phyloP scores from a whole-genome alignment of 2,888 invertebrate species.

The Zonitis immaculata region DNA sequence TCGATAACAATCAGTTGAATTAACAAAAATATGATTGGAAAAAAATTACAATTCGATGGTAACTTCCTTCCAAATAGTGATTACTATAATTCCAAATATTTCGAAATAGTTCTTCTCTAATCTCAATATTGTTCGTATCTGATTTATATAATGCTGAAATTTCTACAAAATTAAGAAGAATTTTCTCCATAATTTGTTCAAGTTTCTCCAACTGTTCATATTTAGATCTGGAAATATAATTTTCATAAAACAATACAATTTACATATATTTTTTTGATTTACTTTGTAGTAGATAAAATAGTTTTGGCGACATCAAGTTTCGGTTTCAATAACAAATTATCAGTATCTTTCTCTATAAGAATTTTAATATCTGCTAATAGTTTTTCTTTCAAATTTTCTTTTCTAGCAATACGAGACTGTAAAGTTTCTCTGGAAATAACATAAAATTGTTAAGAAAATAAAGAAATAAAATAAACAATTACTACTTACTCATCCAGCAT shows the following conservation, averaged over 20 bases:
- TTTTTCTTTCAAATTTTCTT: background rate
- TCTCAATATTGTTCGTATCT: slow-evolving; percentile 25
- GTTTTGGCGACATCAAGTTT: slow-evolving; percentile 22
- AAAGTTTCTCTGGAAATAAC: background rate
- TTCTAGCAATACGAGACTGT: background rate
- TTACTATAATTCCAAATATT: slow-evolving; percentile 24
- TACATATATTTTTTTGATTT: too few species aligned
- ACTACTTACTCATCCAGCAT: background rate
- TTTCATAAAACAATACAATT: too few species aligned
- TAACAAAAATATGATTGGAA: too few species aligned
- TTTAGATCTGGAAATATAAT: slow-evolving; percentile 15
- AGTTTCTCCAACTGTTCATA: slow-evolving; percentile 17
- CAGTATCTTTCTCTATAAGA: slow-evolving; percentile 18
- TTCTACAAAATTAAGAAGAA: slow-evolving; percentile 20
- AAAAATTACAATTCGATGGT: slow-evolving; percentile 24
- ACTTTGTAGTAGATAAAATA: too few species aligned
- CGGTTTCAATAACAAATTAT: slow-evolving; percentile 22
- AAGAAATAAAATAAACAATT: too few species aligned
- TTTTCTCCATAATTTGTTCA: slow-evolving; percentile 18
- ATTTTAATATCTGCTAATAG: slow-evolving; percentile 5
- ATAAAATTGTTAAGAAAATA: background rate
- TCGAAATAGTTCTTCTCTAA: slow-evolving; percentile 23
- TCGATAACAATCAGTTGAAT: too few species aligned
- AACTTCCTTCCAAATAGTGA: slow-evolving; percentile 23
- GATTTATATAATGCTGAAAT: slow-evolving; percentile 21